phyloP scores from a whole-genome alignment of 2,888 invertebrate species.

The Cheilosia urbana region DNA sequence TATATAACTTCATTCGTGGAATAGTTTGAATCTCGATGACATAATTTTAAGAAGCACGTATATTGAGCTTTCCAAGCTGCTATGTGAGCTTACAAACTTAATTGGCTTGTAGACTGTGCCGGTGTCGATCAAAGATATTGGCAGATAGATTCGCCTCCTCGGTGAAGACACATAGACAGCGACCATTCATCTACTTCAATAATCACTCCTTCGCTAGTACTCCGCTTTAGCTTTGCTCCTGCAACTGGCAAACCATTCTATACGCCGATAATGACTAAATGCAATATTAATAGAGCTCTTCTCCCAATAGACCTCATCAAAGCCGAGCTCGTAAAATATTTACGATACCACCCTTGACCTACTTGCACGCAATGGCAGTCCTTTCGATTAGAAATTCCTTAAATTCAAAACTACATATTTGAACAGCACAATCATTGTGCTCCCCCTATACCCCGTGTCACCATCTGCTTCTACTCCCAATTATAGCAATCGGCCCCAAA shows the following conservation, averaged over 20 bases:
- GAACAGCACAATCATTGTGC: slow-evolving; percentile 4
- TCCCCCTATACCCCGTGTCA: background rate
- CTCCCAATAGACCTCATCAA: background rate
- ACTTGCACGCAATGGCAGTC: background rate
- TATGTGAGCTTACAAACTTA: no score
- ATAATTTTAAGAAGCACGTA: no score
- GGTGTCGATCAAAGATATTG: no score
- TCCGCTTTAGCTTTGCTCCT: no score
- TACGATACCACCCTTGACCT: background rate
- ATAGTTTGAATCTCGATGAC: no score
- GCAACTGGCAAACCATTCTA: background rate
- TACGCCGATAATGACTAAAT: background rate
- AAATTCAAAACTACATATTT: slow-evolving; percentile 12
- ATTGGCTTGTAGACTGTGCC: no score
- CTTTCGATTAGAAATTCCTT: slow-evolving; percentile 5
- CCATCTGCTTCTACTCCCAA: background rate
- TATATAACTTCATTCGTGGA: no score
- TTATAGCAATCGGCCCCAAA: background rate
- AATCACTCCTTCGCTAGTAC: no score
- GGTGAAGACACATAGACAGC: no score
- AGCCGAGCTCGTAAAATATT: slow-evolving; percentile 1
- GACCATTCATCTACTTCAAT: no score
- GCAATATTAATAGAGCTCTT: background rate
- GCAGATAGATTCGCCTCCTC: no score
- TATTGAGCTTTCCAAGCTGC: no score